Conservation (phyloP, 2,888 invertebrate genomes). For the Ochropleura plecta region DNA sequence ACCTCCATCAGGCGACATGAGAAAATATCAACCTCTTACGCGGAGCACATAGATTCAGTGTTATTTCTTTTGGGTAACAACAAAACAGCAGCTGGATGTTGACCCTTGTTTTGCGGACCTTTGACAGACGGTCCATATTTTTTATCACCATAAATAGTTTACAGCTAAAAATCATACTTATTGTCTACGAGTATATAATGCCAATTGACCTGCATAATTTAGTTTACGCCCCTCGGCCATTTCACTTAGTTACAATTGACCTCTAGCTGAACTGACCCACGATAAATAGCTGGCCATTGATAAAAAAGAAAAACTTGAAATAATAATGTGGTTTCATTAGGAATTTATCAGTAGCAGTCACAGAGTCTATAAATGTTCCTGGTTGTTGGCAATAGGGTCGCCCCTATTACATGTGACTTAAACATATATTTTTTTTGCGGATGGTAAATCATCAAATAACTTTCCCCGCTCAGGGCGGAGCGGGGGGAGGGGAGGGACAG, state of each 20-base stretch:
- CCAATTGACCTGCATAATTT: conserved; percentile 55
- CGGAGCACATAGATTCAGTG: background rate
- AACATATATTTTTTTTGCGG: no score
- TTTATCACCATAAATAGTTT: background rate
- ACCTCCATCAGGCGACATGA: background rate
- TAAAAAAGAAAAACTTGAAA: conserved; percentile 37
- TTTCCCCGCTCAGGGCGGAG: no score
- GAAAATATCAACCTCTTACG: no score
- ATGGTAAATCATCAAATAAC: no score
- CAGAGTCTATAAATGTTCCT: no score
- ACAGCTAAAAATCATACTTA: conserved; percentile 21
- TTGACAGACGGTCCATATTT: background rate
- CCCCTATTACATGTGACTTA: no score
- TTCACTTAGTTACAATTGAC: conserved; percentile 62
- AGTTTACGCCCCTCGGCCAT: conserved; percentile 65
- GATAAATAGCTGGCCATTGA: conserved; percentile 39
- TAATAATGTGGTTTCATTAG: conserved; percentile 7
- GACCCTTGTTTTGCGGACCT: background rate
- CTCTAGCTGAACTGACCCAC: conserved; percentile 53
- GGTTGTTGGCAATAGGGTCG: no score
- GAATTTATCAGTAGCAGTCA: no score
- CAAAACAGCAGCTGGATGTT: conserved; percentile 10
- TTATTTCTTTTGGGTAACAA: background rate
- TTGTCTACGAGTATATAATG: conserved; percentile 46
- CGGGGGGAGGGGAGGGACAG: no score